Evolutionary conservation across 2,888 invertebrate genomes (phyloP).

Genomic region (Operophtera brumata): DNA sequence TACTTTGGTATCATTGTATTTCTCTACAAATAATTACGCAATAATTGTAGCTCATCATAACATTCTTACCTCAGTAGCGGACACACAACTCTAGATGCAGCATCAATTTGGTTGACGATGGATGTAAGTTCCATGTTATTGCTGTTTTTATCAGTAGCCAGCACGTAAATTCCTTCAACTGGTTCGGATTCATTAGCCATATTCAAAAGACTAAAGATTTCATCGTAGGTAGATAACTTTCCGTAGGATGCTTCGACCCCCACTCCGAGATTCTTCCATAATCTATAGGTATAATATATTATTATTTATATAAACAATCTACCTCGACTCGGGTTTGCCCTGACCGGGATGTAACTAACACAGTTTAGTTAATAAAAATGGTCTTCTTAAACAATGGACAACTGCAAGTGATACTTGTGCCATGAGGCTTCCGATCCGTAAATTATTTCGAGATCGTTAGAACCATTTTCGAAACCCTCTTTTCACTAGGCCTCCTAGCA

Average conservation of each 20-base stretch:
- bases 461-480: too few species aligned
- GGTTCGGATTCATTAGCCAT: not conserved
- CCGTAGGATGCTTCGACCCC: slow-evolving; percentile 1
- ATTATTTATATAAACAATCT: too few species aligned
- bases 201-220: not conserved
- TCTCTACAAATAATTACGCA: not conserved
- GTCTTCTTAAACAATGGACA: too few species aligned
- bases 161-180: slow-evolving; percentile 12
- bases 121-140: not conserved
- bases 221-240: not conserved
- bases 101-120: not conserved
- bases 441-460: too few species aligned
- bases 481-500: too few species aligned
- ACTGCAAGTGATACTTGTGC: too few species aligned
- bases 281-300: not conserved
- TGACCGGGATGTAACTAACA: too few species aligned
- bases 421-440: too few species aligned
- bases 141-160: not conserved
- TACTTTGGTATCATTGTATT: not conserved
- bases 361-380: too few species aligned
- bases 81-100: not conserved
- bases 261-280: slow-evolving; percentile 9
- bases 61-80: slow-evolving; percentile 17
- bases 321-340: too few species aligned
- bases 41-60: too few species aligned